phyloP scores from a whole-genome alignment of 1,140 invertebrate genomes.

The Armadillidium nasatum region DNA sequence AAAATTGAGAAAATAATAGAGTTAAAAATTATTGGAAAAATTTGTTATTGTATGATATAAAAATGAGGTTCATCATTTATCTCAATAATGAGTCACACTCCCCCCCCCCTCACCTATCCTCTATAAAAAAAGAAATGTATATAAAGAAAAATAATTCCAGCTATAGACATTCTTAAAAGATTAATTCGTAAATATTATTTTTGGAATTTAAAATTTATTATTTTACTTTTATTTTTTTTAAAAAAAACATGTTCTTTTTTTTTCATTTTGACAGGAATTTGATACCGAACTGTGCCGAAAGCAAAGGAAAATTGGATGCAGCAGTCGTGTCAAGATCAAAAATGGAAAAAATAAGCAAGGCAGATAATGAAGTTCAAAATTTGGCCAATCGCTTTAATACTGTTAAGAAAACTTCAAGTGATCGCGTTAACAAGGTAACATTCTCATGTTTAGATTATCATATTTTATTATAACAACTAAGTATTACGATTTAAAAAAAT shows the following conservation, averaged over 20 bases:
- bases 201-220: neutral
- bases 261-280: constrained; percentile 31
- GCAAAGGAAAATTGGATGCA: constrained; percentile 35
- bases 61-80: too few relatives aligned
- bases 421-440: constrained; percentile 36
- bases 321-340: constrained; percentile 35
- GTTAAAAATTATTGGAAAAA: too few relatives aligned
- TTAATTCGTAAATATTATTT: neutral
- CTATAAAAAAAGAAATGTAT: neutral
- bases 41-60: too few relatives aligned
- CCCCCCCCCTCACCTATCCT: too few relatives aligned
- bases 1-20: too few relatives aligned
- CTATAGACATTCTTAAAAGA: neutral
- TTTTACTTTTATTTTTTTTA: neutral
- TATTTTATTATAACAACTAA: neutral
- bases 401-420: constrained; percentile 38
- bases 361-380: constrained; percentile 38
- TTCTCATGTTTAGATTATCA: neutral
- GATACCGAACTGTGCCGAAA: constrained; percentile 32
- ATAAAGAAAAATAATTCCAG: neutral
- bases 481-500: neutral
- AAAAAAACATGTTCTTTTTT: too few relatives aligned
- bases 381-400: constrained; percentile 33
- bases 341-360: constrained; percentile 42
- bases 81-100: too few relatives aligned